Evolutionary conservation across 1,140 invertebrate species (phyloP).

Genomic region (Acromyrmex charruanus): DNA sequence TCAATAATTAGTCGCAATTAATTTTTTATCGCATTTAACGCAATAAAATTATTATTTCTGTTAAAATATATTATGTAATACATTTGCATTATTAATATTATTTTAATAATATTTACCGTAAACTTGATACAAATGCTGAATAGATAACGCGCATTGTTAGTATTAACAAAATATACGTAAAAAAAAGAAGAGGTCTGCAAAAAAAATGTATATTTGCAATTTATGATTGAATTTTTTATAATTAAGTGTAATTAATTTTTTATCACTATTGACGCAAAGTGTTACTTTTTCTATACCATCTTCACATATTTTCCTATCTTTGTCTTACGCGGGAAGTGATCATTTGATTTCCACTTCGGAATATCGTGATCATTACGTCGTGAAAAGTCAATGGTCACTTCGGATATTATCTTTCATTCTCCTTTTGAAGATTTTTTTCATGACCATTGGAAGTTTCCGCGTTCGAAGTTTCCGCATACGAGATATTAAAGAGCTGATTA

Average conservation of each 20-base stretch:
- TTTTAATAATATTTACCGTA: no score
- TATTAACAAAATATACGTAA: no score
- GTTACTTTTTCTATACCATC: background rate
- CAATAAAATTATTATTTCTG: background rate
- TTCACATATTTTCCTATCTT: background rate
- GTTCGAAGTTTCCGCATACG: background rate
- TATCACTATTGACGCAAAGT: background rate
- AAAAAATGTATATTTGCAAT: no score
- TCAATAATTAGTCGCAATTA: background rate
- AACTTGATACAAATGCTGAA: background rate
- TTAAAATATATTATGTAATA: no score
- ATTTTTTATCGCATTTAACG: no score
- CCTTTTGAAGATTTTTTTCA: background rate
- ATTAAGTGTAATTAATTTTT: background rate
- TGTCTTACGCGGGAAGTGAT: conserved; percentile 3
- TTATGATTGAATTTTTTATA: background rate
- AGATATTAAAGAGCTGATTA: background rate
- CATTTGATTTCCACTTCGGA: conserved; percentile 3
- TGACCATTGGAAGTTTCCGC: background rate
- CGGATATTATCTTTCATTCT: background rate
- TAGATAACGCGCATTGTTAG: background rate
- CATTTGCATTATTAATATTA: no score
- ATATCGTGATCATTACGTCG: background rate
- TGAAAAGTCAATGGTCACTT: background rate
- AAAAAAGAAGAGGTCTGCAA: no score